phyloP scores from a whole-genome alignment of 2,113 vertebrate species.

The Gymnocephalus cernua region DNA sequence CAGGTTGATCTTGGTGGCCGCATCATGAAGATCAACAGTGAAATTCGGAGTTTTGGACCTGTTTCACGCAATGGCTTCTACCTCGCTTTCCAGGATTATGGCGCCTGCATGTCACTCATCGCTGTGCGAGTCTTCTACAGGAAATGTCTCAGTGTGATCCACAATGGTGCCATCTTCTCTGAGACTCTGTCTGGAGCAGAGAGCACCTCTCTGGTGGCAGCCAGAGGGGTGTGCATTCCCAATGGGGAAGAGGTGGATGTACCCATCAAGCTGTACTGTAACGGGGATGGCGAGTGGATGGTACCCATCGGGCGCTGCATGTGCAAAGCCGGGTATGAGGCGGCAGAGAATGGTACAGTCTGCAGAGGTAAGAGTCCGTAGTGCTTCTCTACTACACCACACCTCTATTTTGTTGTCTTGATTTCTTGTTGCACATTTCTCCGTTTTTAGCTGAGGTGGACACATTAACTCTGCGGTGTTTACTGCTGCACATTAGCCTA shows the following conservation, averaged over 20 bases:
- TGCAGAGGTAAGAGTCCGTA: slow-evolving; percentile 88
- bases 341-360: slow-evolving; percentile 89
- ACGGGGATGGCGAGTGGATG: slow-evolving; percentile 96
- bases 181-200: slow-evolving; percentile 97
- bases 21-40: slow-evolving; percentile 98
- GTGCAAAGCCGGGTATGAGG: slow-evolving; percentile 93
- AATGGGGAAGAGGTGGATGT: slow-evolving; percentile 97
- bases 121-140: slow-evolving; percentile 95
- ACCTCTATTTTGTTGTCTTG: neutral
- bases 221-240: slow-evolving; percentile 90
- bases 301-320: slow-evolving; percentile 96
- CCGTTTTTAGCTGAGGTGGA: too few relatives aligned
- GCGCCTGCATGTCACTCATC: slow-evolving; percentile 97
- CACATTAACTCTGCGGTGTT: too few relatives aligned
- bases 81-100: slow-evolving; percentile 97
- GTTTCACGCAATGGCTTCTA: slow-evolving; percentile 95
- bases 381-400: neutral
- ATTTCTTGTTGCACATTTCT: neutral
- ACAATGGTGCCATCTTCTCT: slow-evolving; percentile 92
- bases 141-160: slow-evolving; percentile 91
- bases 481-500: too few relatives aligned
- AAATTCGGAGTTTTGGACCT: slow-evolving; percentile 94
- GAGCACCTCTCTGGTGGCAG: slow-evolving; percentile 94
- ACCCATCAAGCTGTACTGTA: slow-evolving; percentile 97
- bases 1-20: slow-evolving; percentile 95